Percentiles rank a stretch among this genome's conserved stretches.
These are phyloP conservation scores for Agrotis ipsilon DNA, from an alignment of 2,888 invertebrate species.

Conservation along the genomic window DNA sequence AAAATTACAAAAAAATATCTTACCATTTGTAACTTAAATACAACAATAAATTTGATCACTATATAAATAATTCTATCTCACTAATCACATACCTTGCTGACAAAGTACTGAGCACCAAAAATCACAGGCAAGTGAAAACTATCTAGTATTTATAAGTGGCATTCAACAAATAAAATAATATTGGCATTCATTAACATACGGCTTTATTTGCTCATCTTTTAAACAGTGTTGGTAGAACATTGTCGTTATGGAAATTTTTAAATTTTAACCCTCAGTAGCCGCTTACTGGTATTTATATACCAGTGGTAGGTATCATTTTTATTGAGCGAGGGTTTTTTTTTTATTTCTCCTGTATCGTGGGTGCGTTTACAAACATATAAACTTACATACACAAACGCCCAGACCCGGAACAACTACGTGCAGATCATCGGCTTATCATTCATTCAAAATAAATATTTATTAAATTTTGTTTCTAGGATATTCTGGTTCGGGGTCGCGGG, in stretches of 20 bases:
- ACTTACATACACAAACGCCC: no score
- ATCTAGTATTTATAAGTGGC: constrained; percentile 8
- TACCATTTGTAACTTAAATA: not conserved
- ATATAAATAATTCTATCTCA: not conserved
- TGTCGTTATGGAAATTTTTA: not conserved
- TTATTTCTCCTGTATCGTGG: not conserved
- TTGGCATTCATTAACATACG: not conserved
- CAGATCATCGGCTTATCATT: no score
- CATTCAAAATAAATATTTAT: no score
- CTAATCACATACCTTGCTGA: no score
- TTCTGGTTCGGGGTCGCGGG: no score
- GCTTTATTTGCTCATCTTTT: constrained; percentile 10
- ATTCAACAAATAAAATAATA: constrained; percentile 8
- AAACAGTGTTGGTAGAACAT: not conserved
- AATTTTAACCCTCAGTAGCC: constrained; percentile 10
- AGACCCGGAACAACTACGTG: no score
- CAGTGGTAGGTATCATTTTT: not conserved
- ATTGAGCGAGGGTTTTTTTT: not conserved
- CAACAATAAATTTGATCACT: not conserved
- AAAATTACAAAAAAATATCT: no score
- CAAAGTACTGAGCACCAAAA: not conserved
- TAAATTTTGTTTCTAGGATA: no score
- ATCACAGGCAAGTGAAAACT: not conserved
- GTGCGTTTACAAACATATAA: no score
- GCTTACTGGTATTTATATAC: not conserved